Evolutionary conservation across 2,113 vertebrate species (phyloP).

Genomic region (Marcusenius ussheri): DNA sequence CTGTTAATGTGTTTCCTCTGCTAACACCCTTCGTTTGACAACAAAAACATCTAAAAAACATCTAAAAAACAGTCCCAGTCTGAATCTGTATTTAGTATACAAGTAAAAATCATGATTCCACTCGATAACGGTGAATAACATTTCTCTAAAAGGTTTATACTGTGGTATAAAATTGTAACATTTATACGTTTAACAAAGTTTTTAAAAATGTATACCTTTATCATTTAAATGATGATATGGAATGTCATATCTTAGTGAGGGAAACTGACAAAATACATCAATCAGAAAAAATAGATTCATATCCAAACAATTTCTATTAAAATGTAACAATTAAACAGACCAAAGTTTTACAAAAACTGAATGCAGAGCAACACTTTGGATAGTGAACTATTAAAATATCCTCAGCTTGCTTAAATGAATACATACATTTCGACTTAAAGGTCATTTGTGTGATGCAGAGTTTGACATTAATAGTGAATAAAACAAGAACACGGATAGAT

Average conservation of each 20-base stretch:
- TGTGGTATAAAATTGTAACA: neutral
- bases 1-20: neutral
- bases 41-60: neutral
- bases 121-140: neutral
- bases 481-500: neutral
- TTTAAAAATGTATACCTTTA: neutral
- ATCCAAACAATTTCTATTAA: neutral
- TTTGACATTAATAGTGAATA: neutral
- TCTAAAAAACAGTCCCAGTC: neutral
- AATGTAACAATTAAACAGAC: constrained; percentile 1
- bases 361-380: neutral
- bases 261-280: neutral
- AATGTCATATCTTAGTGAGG: neutral
- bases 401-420: neutral
- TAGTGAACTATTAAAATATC: neutral
- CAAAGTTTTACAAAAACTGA: neutral
- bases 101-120: neutral
- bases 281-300: constrained; percentile 1
- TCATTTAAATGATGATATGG: neutral
- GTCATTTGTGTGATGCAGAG: neutral
- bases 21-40: neutral
- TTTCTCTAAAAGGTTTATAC: neutral
- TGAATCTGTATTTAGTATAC: neutral
- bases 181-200: neutral
- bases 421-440: neutral